Evolutionary conservation across 2,888 invertebrate genomes (phyloP), one percentile per base, ranked within the genome.

Genomic region (Melikaiella ostensackeni): DNA sequence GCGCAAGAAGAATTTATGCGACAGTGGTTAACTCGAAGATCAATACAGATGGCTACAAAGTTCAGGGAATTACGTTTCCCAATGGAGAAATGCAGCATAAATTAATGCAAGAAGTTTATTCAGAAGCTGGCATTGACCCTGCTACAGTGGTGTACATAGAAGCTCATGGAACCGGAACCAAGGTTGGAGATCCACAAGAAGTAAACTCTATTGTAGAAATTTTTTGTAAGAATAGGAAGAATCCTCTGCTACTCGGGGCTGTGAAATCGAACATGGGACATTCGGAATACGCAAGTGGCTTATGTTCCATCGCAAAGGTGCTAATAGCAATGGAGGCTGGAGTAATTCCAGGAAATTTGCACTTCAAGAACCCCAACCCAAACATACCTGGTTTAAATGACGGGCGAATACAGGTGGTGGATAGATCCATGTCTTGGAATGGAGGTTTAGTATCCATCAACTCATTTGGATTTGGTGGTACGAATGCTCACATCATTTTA

Each of bases 221-320:
- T 80, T 98, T 98, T 92, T 98, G 98, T 92, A 95, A 95, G 90
- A 95, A 95, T 81, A 94, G 98, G 64, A 93, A 93, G 79, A 92
- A 92, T 38, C 98, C 99, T 8, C 93, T 99, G 63, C 92, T 98
- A 61, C 95, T 99, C 87, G 99, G 99, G 24, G 98, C 99, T 0
- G 97, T 99, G 0, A 99, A 99, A 92, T 98, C 93, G 27, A 99
- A 99, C 92, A 98, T 99, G 98, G 99, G 99, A 1, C 99, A 99
- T 91, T 96, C 98, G 4, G 99, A 99, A 92, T 97, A 98, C 0
- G 96, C 96, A 1, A 97, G 97, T 62, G 98, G 98, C 33, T 93
- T 98, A 33, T 97, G 98, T 89, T 96, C 98, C 1, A 93, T 99
- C 82, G 97, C 97, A 16, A 99, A 99, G 92, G 94, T 98, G 75